These are phyloP conservation scores for Hippocampus kuda DNA, from an alignment of 2,797 vertebrate genomes.

Conservation along the genomic window DNA sequence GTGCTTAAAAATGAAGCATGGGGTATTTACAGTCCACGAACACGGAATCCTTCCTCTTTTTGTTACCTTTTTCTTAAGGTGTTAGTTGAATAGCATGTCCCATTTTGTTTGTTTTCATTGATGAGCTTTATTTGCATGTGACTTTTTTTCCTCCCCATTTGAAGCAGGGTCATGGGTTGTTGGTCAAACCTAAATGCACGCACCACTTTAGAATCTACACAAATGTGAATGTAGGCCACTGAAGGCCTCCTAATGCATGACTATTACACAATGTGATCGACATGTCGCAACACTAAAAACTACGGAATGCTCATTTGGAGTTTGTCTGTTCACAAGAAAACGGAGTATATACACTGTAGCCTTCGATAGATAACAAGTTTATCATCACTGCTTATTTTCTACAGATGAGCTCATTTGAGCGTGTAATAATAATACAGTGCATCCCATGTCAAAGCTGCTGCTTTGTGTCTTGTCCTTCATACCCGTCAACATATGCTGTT, in stretches of 20 bases:
- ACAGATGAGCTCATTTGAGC: background rate
- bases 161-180: slow-evolving; percentile 25
- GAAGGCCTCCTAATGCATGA: slow-evolving; percentile 11
- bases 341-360: background rate
- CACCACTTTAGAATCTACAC: slow-evolving; percentile 31
- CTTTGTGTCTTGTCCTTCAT: slow-evolving; percentile 9
- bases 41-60: background rate
- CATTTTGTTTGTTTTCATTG: slow-evolving; percentile 1
- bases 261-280: background rate
- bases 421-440: background rate
- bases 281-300: background rate
- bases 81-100: background rate
- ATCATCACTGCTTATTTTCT: background rate
- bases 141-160: slow-evolving; percentile 11
- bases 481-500: slow-evolving; percentile 26
- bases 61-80: background rate
- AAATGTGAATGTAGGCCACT: slow-evolving; percentile 12
- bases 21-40: background rate
- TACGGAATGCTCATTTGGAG: background rate
- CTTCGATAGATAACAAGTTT: background rate
- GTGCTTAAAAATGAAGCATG: background rate
- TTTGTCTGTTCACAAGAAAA: background rate
- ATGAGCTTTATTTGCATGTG: background rate
- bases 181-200: slow-evolving; percentile 28
- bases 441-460: slow-evolving; percentile 2